Evolutionary conservation across 2,888 invertebrate species (phyloP).

Genomic region (Ischnus inquisitorius): DNA sequence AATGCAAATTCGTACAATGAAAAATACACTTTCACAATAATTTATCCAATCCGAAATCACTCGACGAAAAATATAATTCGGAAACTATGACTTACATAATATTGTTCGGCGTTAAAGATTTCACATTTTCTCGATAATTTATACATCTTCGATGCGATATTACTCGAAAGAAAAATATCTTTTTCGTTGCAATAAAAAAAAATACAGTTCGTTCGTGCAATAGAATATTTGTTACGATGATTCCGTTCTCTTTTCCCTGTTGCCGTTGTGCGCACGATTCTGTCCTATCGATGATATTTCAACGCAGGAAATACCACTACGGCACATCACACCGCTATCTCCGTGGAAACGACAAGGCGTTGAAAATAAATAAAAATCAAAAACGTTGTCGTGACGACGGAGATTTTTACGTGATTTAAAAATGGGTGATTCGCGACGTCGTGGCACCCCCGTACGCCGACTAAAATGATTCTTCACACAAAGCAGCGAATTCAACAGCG

Average conservation of each 20-base stretch:
- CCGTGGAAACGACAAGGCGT: conserved; percentile 60
- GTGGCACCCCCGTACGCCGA: conserved; percentile 77
- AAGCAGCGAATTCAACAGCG: conserved; percentile 4
- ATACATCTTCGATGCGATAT: too few species aligned
- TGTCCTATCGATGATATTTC: conserved; percentile 73
- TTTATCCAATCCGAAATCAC: background rate
- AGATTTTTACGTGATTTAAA: conserved; percentile 56
- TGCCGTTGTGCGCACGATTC: conserved; percentile 2
- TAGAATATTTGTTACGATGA: background rate
- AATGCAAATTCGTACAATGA: background rate
- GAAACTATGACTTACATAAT: too few species aligned
- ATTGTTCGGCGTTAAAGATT: too few species aligned
- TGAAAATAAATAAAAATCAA: background rate
- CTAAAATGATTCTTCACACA: conserved; percentile 41
- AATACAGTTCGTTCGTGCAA: background rate
- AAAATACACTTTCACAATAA: conserved; percentile 23
- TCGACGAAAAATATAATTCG: background rate
- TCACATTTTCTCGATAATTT: too few species aligned
- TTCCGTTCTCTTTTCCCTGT: conserved; percentile 3
- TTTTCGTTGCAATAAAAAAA: background rate
- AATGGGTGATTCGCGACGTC: conserved; percentile 78
- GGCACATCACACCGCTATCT: conserved; percentile 81
- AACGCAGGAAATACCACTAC: conserved; percentile 81
- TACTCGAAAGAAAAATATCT: too few species aligned
- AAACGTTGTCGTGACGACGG: conserved; percentile 60